Evolutionary conservation across 2,888 invertebrate genomes (phyloP).

Genomic region (Drosophila atroscutellata): DNA sequence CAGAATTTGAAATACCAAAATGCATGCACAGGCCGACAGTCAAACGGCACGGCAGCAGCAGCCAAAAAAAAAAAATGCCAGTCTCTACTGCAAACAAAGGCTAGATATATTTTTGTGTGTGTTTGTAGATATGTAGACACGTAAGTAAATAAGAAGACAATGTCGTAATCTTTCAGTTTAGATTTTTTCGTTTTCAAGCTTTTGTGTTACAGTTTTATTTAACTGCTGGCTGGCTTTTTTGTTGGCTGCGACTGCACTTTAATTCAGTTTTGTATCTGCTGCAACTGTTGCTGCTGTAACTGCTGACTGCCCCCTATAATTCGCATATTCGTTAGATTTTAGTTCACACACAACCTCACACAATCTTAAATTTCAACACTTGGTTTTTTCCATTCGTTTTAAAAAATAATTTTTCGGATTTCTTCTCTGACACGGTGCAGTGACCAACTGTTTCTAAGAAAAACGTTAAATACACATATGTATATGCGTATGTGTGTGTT

Average conservation of each 20-base stretch:
- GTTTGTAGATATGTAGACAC: slow-evolving; percentile 11
- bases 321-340: slow-evolving; percentile 48
- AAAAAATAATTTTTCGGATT: slow-evolving; percentile 19
- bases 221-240: slow-evolving; percentile 40
- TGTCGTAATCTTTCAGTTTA: slow-evolving; percentile 75
- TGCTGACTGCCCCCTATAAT: slow-evolving; percentile 30
- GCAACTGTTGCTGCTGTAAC: slow-evolving; percentile 16
- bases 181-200: slow-evolving; percentile 58
- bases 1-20: slow-evolving; percentile 70
- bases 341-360: slow-evolving; percentile 44
- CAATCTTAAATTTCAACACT: slow-evolving; percentile 53
- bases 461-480: slow-evolving; percentile 5
- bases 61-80: slow-evolving; percentile 47
- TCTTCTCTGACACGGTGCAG: slow-evolving; percentile 13
- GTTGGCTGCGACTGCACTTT: slow-evolving; percentile 40
- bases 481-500: neutral
- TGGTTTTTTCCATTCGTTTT: slow-evolving; percentile 29
- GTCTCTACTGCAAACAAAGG: slow-evolving; percentile 55
- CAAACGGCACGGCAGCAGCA: slow-evolving; percentile 45
- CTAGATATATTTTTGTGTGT: slow-evolving; percentile 19
- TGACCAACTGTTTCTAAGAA: slow-evolving; percentile 9
- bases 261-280: slow-evolving; percentile 38
- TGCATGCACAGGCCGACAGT: slow-evolving; percentile 46
- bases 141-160: slow-evolving; percentile 53
- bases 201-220: slow-evolving; percentile 68